Evolutionary conservation across 30 jellyfish, hydroid and myxozoan genomes (phyloP).

Genomic region (Turritopsis dohrnii): DNA sequence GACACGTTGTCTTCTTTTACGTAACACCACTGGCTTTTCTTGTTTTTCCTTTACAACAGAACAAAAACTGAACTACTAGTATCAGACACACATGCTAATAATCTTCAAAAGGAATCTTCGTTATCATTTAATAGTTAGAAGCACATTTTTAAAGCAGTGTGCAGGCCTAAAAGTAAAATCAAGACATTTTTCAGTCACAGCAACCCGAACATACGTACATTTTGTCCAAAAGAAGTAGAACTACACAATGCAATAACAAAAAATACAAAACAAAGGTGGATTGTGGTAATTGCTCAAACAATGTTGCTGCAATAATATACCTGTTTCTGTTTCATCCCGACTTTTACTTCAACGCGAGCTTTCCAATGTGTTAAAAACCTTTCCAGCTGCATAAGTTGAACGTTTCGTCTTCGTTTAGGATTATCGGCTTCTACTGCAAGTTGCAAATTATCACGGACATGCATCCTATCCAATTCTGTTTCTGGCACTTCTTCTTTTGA

Average conservation of each 20-base stretch:
- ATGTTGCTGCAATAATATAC: slow-evolving; percentile 25
- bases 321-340: slow-evolving; percentile 64
- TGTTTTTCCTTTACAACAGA: slow-evolving; percentile 43
- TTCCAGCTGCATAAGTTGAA: slow-evolving; percentile 55
- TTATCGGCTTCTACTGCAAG: slow-evolving; percentile 64
- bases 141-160: not conserved
- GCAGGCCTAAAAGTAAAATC: no score
- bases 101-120: no score
- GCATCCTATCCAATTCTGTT: slow-evolving; percentile 74
- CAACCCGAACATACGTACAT: no score
- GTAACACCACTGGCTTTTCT: slow-evolving; percentile 82
- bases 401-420: slow-evolving; percentile 24
- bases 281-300: not conserved
- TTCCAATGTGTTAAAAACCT: slow-evolving; percentile 86
- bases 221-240: not conserved
- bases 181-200: no score
- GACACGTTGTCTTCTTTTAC: slow-evolving; percentile 82
- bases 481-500: slow-evolving; percentile 92
- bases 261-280: no score
- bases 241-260: no score
- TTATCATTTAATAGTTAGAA: no score
- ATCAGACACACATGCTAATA: no score
- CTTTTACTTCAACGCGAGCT: slow-evolving; percentile 75
- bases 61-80: not conserved
- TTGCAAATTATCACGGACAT: slow-evolving; percentile 76